Evolutionary conservation across 2,113 vertebrate species (phyloP), one percentile per base, ranked within the genome.

Genomic region (Ophiodon elongatus): DNA sequence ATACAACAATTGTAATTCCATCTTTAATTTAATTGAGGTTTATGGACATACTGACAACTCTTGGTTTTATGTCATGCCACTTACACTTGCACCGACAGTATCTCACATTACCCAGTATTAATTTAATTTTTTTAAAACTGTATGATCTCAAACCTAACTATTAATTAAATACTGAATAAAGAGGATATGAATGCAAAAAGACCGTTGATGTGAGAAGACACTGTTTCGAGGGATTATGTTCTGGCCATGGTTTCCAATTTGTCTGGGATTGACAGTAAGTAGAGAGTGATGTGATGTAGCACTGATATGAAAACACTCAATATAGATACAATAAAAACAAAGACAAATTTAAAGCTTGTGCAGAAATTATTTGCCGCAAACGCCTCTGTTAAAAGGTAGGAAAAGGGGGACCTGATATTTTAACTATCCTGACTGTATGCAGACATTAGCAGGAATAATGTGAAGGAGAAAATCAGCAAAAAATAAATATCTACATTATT

Each of bases 231-330:
- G 56, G 35, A 64, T 64, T 70, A 25, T 62, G 43, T 57, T 47
- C 23, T 65, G 47, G 47, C 59, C 47, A 43, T n/a, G 11, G 45
- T 59, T 63, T 56, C 37, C 6, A 45, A 23, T 83, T 66, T 56
- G 47, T 60, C 17, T 29, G 9, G 39, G 8, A 52, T 3, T 67
- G 69, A 68, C 54, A 68, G 21, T 50, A 60, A 67, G 13, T 29
- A 50, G 29, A 31, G 27, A 74, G 27, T 56, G 45, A 74, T 45
- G 54, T 62, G 43, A 73, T 43, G 54, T 14, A 43, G 41, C 21
- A 11, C 13, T 37, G 19, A 73, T 33, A 68, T 29, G 13, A 39
- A 72, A 79, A 69, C 43, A 56, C 63, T 69, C 27, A 25, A 59
- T 47, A 59, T 13, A 1, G 23, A 65, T 1, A 45, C 3, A 37